Evolutionary conservation across 1,140 invertebrate species (phyloP), one percentile per base, ranked within the genome.

Genomic region (Parasteatoda tepidariorum): DNA sequence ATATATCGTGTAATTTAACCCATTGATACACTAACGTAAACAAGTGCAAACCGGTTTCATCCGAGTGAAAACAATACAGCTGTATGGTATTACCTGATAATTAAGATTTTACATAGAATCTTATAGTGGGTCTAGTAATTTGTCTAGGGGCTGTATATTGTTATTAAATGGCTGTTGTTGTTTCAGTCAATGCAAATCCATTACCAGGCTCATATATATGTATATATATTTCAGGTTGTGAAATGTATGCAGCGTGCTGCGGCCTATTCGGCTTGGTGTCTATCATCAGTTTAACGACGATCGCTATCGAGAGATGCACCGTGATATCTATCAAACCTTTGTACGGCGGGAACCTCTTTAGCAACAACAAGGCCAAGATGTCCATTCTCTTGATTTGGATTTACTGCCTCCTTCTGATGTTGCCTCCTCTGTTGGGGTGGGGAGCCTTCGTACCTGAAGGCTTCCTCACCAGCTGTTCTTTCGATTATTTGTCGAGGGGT

Each of bases 401-500:
- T 22, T 95, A 95, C 88, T 92, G 93, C 0, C 87, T 90, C 1
- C 84, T 91, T 15, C 94, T 94, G 86, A 89, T 93, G 0, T 86
- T 90, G 0, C 91, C 94, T 62, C 94, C 94, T 0, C 90, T 94
- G 26, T 93, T 93, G 9, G 90, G 94, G 15, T 92, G 90, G 89
- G 92, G 93, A 3, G 90, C 90, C 6, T 95, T 95, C 89, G 93
- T 94, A 13, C 93, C 94, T 2, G 94, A 95, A 89, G 94, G 93
- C 6, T 94, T 92, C 84, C 89, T 95, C 66, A 95, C 94, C 9
- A 94, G 93, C 84, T 96, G 94, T 88, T 94, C 94, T 83, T 95
- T 94, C 85, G 94, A 95, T 87, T 95, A 95, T 86, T 89, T 95
- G 2, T 92, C 92, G 55, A 91, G 92, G 85, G 91, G 91, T 7